phyloP scores from a whole-genome alignment of 2,888 invertebrate species.

The Lissonota sp. region DNA sequence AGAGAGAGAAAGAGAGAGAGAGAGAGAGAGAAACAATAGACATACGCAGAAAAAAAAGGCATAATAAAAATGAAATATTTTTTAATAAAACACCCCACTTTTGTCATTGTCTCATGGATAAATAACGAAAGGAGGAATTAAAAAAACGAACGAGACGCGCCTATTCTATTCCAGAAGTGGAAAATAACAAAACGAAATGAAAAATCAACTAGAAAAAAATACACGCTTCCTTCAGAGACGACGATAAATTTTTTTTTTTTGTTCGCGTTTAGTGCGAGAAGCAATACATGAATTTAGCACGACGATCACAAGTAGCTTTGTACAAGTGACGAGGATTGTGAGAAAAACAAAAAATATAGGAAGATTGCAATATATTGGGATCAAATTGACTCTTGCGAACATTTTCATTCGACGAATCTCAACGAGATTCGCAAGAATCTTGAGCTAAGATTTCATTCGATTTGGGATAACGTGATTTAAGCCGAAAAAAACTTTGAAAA shows the following conservation, averaged over 20 bases:
- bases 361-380: background rate
- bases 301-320: conserved; percentile 47
- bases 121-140: conserved; percentile 13
- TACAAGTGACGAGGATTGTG: conserved; percentile 35
- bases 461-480: conserved; percentile 24
- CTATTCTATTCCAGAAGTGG: conserved; percentile 8
- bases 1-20: no score
- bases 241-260: conserved; percentile 23
- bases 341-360: conserved; percentile 1
- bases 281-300: conserved; percentile 7
- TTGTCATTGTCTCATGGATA: conserved; percentile 61
- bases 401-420: no score
- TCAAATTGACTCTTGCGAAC: conserved; percentile 7
- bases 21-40: conserved; percentile 39
- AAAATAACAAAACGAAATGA: conserved; percentile 43
- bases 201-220: conserved; percentile 7
- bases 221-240: background rate
- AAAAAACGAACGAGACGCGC: conserved; percentile 8
- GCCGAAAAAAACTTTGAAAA: conserved; percentile 15
- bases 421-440: no score
- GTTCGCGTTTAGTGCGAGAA: conserved; percentile 7
- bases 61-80: conserved; percentile 75
- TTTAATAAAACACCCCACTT: conserved; percentile 71
- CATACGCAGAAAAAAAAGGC: conserved; percentile 60
- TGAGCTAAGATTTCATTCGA: background rate